Conservation (phyloP, 2,888 invertebrate genomes). For the Caenorhabditis sp. region DNA sequence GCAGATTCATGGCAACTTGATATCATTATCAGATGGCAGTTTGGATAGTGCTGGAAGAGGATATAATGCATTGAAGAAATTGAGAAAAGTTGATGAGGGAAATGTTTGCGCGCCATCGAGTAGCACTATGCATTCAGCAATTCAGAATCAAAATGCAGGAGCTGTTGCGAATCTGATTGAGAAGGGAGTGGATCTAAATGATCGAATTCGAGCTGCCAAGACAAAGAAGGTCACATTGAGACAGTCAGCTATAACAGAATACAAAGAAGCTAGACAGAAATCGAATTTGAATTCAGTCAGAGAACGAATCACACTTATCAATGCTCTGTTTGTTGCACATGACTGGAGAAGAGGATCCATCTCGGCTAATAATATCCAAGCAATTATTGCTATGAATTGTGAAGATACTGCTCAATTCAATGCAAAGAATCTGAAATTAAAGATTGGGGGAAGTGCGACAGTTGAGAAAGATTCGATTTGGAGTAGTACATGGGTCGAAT, state of each 20-base stretch:
- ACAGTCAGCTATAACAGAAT: slow-evolving; percentile 48
- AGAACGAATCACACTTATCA: slow-evolving; percentile 50
- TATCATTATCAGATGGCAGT: slow-evolving; percentile 50
- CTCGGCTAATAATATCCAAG: slow-evolving; percentile 17
- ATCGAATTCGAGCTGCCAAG: slow-evolving; percentile 23
- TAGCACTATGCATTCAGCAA: slow-evolving; percentile 44
- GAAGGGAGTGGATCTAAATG: slow-evolving; percentile 55
- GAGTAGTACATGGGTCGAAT: slow-evolving; percentile 48
- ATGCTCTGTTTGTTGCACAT: slow-evolving; percentile 52
- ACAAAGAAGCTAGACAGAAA: slow-evolving; percentile 44
- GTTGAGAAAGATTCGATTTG: slow-evolving; percentile 56
- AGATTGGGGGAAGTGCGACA: slow-evolving; percentile 28
- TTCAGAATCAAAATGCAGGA: slow-evolving; percentile 43
- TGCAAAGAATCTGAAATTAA: slow-evolving; percentile 43
- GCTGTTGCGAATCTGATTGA: slow-evolving; percentile 54
- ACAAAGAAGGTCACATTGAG: slow-evolving; percentile 38
- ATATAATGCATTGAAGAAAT: slow-evolving; percentile 48
- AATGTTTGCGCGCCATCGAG: slow-evolving; percentile 41
- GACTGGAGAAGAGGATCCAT: slow-evolving; percentile 51
- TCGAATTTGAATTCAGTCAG: slow-evolving; percentile 45
- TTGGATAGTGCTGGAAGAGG: slow-evolving; percentile 56
- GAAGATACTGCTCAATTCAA: slow-evolving; percentile 54
- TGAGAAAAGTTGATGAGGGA: slow-evolving; percentile 37
- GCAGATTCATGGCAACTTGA: slow-evolving; percentile 32
- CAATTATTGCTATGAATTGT: slow-evolving; percentile 42